Conservation (phyloP, 2,113 vertebrate species). For the Megaceryle torquata region DNA sequence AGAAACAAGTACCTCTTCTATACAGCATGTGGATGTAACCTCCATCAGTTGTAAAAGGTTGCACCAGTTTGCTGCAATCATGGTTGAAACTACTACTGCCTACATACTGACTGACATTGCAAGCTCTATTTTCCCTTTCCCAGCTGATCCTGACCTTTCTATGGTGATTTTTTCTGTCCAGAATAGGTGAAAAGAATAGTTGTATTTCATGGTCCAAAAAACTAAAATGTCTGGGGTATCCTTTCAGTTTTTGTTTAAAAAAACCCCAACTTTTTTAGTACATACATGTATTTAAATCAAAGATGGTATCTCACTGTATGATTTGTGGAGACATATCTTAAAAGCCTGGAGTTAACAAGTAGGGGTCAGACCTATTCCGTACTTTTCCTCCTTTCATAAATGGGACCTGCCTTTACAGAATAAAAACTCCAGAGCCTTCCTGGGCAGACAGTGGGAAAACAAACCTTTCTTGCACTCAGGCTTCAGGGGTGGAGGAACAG, state of each 20-base stretch:
- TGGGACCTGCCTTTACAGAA: neutral
- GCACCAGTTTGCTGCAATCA: neutral
- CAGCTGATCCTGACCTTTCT: neutral
- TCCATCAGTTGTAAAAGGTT: neutral
- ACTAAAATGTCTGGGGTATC: neutral
- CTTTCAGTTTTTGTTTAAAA: neutral
- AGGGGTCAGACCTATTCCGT: neutral
- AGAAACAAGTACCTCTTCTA: neutral
- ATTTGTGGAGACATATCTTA: rapidly evolving
- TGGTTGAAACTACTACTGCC: neutral
- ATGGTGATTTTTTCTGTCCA: neutral
- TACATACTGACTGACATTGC: neutral
- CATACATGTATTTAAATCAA: neutral
- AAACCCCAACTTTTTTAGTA: neutral
- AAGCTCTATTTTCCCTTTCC: neutral
- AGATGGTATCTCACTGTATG: neutral
- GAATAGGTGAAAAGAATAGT: neutral
- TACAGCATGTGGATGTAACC: neutral
- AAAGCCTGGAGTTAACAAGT: rapidly evolving
- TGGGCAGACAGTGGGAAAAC: neutral
- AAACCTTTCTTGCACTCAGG: neutral
- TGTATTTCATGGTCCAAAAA: neutral
- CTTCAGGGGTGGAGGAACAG: neutral
- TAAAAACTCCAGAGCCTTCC: neutral
- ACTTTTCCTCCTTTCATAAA: neutral